Conservation (phyloP, 2,797 vertebrate genomes). For the Acanthurus tractus region DNA sequence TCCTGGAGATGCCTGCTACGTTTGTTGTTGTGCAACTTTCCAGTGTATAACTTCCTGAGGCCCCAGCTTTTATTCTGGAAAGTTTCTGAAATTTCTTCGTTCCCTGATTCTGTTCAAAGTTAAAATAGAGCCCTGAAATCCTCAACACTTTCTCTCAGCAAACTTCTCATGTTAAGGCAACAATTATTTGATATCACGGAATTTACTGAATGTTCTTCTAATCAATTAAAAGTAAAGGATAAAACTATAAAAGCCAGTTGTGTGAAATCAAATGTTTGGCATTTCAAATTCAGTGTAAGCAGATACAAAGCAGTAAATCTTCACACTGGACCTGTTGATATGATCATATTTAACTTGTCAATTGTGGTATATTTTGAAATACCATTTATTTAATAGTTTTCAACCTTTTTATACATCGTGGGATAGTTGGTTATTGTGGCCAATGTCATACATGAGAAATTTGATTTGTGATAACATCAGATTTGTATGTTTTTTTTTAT, state of each 20-base stretch:
- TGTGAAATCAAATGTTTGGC: background rate
- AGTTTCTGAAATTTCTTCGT: background rate
- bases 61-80: background rate
- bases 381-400: background rate
- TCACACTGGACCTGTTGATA: background rate
- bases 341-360: background rate
- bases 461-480: background rate
- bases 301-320: background rate
- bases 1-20: background rate
- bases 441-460: background rate
- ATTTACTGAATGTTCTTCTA: background rate
- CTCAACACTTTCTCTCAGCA: too few relatives aligned
- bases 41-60: background rate
- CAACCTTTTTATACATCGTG: too few relatives aligned
- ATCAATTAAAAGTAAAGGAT: background rate
- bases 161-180: background rate
- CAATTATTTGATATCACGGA: accelerated
- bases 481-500: background rate
- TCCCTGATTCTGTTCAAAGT: background rate
- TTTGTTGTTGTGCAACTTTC: slow-evolving; percentile 2
- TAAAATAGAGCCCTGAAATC: background rate
- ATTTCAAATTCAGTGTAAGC: background rate
- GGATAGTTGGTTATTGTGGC: too few relatives aligned
- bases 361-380: too few relatives aligned
- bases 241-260: background rate